Evolutionary conservation across 35 echinoderm and acorn worm genomes (phyloP), one percentile per base, ranked within the genome.

Genomic region (Ptychodera flava): DNA sequence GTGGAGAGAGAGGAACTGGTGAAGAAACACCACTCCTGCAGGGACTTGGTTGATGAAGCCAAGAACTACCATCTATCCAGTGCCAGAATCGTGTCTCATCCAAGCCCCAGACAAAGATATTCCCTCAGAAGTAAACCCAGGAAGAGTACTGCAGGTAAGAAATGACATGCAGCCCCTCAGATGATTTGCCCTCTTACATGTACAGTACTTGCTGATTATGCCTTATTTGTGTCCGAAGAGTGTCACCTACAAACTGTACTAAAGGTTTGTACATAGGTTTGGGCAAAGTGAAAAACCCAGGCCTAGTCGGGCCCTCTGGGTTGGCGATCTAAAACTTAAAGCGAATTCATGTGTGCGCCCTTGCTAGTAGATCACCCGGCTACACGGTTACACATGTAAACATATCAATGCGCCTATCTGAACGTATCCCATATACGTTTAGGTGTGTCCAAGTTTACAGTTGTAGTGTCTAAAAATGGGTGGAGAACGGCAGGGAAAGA

Each of bases 61-160:
- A 99, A 99, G 83, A 99, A 99, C 83, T 99, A 94, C 86, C 93
- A 99, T 80, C 83, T 99, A 79, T 92, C 96, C 27, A 82, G 90
- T 32, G 84, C 91, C 37, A 94, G 91, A 77, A 81, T 94, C 30
- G 79, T 92, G 0, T 85, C 87, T 31, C 81, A 94, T 36, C 30
- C 37, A 28, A 92, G 80, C 31, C 88, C 88, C 31, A 92, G 85
- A n/a, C 38, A 93, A 31, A 89, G 85, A 34, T 34, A 83, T 77
- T 87, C 81, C 10, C 28, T 83, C 37, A 91, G 96, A 64, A 83
- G 86, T 33, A 77, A 34, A 31, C 93, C 96, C 84, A 90, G 96
- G 30, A 99, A 99, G 77, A 99, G 96, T 52, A 92, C 90, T n/a
- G 92, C 96, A 92, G 96, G 96, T 98, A 79, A 37, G 32, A 31